Base-by-base conservation (phyloP, 1,140 invertebrate species). In the Heliconius congener region DNA sequence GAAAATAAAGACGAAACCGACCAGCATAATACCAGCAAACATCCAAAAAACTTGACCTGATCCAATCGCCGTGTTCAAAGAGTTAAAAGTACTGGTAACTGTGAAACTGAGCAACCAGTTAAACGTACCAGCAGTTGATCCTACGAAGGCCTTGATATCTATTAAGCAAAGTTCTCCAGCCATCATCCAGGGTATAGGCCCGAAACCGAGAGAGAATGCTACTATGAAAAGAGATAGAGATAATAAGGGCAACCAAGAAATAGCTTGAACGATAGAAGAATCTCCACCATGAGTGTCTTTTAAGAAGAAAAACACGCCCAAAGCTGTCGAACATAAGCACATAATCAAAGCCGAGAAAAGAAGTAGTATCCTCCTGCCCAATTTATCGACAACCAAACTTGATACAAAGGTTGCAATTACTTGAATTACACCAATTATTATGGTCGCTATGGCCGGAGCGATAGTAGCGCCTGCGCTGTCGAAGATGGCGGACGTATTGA, bases 101-200 rank as follows among this genome's bases (percentile, higher is more conserved):
- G 98, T 85, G 85, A 98, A 98, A 55, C 96, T 97, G 84, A 97
- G 95, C 2, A 97, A 82, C 97, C 98, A 98, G 88, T 97, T 98
- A 37, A 97, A 96, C 5, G 96, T 95, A 78, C 97, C 96, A 13
- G 97, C 96, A 66, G 97, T 96, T 0, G 97, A 96, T 83, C 95
- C 90, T 78, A 97, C 97, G 27, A 97, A 96, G 76, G 97, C 97
- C 85, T 97, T 98, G 42, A 98, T 95, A 57, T 97, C 96, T 85
- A 97, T 95, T 82, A 97, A 94, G 94, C 97, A 97, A 76, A 97
- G 89, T 87, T 98, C 97, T 30, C 96, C 96, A 88, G 97, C 96
- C 95, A 98, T 96, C 93, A 97, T 95, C 96, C 97, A 98, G 0
- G 97, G 97, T 39, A 98, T 96, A 0, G 97, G 97, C 3, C 97